Percentiles rank a stretch among this genome's conserved stretches.
These are phyloP conservation scores for Dendrophyllia cribrosa DNA, from an alignment of 64 coral and sea anemone species.

Conservation along the genomic window DNA sequence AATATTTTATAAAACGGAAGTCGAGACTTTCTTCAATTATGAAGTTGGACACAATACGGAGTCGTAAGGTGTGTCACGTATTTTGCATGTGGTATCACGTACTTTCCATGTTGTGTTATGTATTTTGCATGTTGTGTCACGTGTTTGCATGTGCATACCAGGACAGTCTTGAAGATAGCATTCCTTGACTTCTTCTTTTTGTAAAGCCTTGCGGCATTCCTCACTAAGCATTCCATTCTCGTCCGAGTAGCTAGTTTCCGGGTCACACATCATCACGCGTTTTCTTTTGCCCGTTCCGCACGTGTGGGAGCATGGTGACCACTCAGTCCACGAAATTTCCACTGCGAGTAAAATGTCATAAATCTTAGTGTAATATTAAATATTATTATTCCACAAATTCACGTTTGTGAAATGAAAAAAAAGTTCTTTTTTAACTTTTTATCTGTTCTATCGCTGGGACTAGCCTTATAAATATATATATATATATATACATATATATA, in stretches of 20 bases:
- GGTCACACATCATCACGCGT: constrained; percentile 86
- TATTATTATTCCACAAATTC: neutral
- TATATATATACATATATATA: too few relatives aligned
- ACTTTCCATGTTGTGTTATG: neutral
- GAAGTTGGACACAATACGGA: too few relatives aligned
- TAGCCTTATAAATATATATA: too few relatives aligned
- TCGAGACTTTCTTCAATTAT: too few relatives aligned
- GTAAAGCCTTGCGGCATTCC: constrained; percentile 74
- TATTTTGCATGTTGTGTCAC: neutral
- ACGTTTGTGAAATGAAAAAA: neutral
- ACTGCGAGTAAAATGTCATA: neutral
- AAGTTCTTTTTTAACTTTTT: too few relatives aligned
- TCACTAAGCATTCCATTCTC: constrained; percentile 31
- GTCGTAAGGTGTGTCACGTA: too few relatives aligned
- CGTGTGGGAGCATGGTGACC: constrained; percentile 86
- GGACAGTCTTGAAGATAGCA: constrained; percentile 82
- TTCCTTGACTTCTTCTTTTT: constrained; percentile 69
- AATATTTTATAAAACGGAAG: too few relatives aligned
- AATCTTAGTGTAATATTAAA: neutral
- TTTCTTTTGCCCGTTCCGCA: constrained; percentile 78
- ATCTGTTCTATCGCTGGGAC: too few relatives aligned
- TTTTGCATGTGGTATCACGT: too few relatives aligned
- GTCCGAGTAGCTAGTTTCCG: constrained; percentile 28
- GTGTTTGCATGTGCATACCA: constrained; percentile 16
- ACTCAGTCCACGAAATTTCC: constrained; percentile 78